phyloP scores from a whole-genome alignment of 2,113 vertebrate genomes.

The Otocyon megalotis region DNA sequence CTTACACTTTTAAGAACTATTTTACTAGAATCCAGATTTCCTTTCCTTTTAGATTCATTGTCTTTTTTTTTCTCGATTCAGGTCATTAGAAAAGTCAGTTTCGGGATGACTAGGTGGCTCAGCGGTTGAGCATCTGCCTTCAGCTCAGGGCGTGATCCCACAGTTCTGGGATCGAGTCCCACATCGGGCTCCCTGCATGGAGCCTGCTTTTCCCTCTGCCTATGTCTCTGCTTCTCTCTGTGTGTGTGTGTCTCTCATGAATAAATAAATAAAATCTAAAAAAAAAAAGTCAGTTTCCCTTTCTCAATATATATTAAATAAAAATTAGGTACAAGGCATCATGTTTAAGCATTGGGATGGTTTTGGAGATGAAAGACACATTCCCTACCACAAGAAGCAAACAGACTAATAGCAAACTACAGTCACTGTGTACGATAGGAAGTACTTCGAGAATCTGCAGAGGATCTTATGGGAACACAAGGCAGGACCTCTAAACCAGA shows the following conservation, averaged over 20 bases:
- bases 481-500: background rate
- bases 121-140: no score
- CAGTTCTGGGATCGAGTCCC: no score
- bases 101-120: background rate
- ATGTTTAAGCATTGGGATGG: background rate
- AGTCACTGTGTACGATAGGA: background rate
- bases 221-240: no score
- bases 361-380: background rate
- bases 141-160: no score
- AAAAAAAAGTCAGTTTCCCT: background rate
- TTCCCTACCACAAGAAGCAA: background rate
- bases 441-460: background rate
- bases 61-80: background rate
- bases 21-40: background rate
- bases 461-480: background rate
- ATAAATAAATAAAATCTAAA: no score
- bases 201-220: no score
- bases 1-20: background rate
- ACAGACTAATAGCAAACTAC: background rate
- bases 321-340: background rate
- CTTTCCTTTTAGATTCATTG: background rate
- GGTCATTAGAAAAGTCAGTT: background rate
- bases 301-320: background rate
- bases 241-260: no score
- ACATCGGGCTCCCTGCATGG: no score